Evolutionary conservation across 2,797 vertebrate species (phyloP), one percentile per base, ranked within the genome.

Genomic region (Craterocephalus amniculus): DNA sequence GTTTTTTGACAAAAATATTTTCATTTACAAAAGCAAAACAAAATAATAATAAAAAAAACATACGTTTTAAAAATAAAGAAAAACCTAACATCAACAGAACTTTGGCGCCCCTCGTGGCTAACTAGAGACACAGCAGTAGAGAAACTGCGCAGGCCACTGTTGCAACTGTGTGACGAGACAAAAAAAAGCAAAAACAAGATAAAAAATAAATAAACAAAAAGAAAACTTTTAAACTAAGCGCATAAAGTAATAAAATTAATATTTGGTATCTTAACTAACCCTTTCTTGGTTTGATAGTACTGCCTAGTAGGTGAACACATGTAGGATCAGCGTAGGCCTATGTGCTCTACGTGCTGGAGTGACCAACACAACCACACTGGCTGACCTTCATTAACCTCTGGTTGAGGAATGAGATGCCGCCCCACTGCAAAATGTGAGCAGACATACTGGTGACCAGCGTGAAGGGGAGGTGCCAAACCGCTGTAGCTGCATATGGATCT

Each of bases 121-220:
- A 13, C 24, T 3, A 2, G 13, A 0, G 8, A 31, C 24, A 43
- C 16, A 11, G 35, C 35, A 49, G 18, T 11, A 29, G 18, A 32
- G 24, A 55, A 11, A 14, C 3, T n/a, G 10, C 40, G 6, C 9
- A 18, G 16, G 29, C 20, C 45, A 18, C 9, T 48, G 29, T 22
- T 45, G 26, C 31, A 36, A 18, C 6, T 5, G 16, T 27, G 34
- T 20, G 8, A 38, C 1, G 29, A 35, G 29, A 2, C 13, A 27
- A 35, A 40, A 61, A 56, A 62, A 11, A 49, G 32, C 9, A 34
- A 34, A 34, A 34, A 49, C 26, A n/a, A 36, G 7, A 49, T 4
- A 27, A 8, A 56, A 83, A 80, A 58, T 81, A 78, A 80, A 81
- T 52, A 77, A 78, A 68, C 55, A 63, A 63, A 80, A 73, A 84